Conservation (phyloP, 2,888 invertebrate genomes). For the Amphiduros pacificus region DNA sequence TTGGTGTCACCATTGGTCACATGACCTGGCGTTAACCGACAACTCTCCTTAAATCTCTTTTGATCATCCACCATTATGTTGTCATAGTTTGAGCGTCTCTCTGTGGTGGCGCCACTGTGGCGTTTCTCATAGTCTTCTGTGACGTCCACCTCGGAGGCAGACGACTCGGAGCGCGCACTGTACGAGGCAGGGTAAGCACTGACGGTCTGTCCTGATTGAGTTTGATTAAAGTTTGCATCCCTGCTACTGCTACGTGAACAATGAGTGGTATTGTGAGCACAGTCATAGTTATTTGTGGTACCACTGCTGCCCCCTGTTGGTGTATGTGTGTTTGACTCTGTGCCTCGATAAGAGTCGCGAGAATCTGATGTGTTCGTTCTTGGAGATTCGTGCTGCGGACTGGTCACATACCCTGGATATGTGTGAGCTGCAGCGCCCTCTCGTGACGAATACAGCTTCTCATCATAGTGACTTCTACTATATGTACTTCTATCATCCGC, state of each 20-base stretch:
- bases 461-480: conserved; percentile 33
- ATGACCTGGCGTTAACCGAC: not conserved
- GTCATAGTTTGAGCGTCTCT: conserved; percentile 14
- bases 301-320: not conserved
- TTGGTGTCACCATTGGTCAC: not conserved
- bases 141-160: conserved; percentile 56
- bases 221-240: conserved; percentile 37
- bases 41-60: not conserved
- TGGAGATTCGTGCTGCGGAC: not conserved
- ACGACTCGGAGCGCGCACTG: conserved; percentile 56
- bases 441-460: conserved; percentile 36
- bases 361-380: not conserved
- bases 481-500: conserved; percentile 40
- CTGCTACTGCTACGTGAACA: conserved; percentile 28
- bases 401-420: conserved; percentile 2
- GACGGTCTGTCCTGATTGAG: conserved; percentile 13
- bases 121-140: conserved; percentile 36
- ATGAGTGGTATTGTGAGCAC: conserved; percentile 19
- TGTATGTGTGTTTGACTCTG: not conserved
- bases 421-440: not conserved
- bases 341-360: not conserved
- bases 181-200: conserved; percentile 42
- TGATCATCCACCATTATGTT: conserved; percentile 4
- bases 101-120: not conserved
- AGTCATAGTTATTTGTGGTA: conserved; percentile 2